phyloP scores from a whole-genome alignment of 1,140 invertebrate species.

The Andricus grossulariae region DNA sequence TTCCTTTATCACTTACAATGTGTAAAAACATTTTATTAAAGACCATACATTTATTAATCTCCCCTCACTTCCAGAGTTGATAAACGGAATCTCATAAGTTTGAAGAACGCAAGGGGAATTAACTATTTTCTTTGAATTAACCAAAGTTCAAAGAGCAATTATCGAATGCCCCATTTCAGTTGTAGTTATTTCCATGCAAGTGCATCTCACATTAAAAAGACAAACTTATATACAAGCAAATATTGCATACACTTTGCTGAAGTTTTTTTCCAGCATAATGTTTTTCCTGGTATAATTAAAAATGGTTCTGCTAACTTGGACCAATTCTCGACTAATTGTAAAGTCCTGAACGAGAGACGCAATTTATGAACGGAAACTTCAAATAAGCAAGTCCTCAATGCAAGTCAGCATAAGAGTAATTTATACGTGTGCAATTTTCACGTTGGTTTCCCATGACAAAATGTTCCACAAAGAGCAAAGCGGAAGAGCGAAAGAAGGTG shows the following conservation, averaged over 20 bases:
- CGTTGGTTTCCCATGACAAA: constrained; percentile 15
- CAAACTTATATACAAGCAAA: no score
- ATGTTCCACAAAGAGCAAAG: not conserved
- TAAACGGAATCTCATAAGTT: not conserved
- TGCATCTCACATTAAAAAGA: no score
- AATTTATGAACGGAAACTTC: constrained; percentile 5
- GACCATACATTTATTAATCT: not conserved
- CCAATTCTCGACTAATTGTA: not conserved
- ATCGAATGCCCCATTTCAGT: not conserved
- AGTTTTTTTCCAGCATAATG: no score
- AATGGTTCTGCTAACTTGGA: not conserved
- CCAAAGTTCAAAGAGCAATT: constrained; percentile 17
- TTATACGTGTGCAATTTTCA: constrained; percentile 4
- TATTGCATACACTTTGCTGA: no score
- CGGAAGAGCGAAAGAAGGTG: constrained; percentile 14
- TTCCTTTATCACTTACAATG: no score
- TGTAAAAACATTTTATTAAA: no score
- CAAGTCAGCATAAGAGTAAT: not conserved
- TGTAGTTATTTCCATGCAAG: not conserved
- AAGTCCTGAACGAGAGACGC: not conserved
- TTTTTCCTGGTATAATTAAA: not conserved
- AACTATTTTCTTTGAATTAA: not conserved
- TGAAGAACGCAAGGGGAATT: not conserved
- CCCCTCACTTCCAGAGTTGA: not conserved
- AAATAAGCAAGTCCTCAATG: constrained; percentile 8